A percentile compares a stretch with the other conserved stretches of the same genome.
Evolutionary conservation across 35 echinoderm and acorn worm genomes (phyloP).

Genomic region (Apostichopus californicus): DNA sequence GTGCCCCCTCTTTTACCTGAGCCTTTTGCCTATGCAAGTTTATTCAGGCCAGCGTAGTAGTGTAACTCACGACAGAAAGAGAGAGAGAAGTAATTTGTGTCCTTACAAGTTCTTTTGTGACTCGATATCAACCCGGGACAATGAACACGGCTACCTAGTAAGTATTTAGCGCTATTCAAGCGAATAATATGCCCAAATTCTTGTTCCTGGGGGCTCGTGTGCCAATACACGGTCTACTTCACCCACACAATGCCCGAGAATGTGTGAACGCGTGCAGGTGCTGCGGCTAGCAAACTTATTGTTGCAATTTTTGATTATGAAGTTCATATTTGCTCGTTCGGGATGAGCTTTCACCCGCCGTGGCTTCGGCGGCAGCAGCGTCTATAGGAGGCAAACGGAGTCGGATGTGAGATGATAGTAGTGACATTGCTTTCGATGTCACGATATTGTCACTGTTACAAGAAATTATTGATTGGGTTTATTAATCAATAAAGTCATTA

Average conservation of each 20-base stretch:
- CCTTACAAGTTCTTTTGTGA: slow-evolving; percentile 18
- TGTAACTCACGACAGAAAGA: neutral
- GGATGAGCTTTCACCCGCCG: slow-evolving; percentile 28
- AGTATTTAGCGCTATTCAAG: slow-evolving; percentile 43
- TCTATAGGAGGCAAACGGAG: slow-evolving; percentile 12
- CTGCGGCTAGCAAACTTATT: slow-evolving; percentile 37
- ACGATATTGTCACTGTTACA: slow-evolving; percentile 29
- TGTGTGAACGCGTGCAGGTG: slow-evolving; percentile 61
- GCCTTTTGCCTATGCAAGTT: slow-evolving; percentile 22
- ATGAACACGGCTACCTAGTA: neutral
- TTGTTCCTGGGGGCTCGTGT: slow-evolving; percentile 32
- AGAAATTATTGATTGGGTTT: slow-evolving; percentile 26
- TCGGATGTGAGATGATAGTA: neutral
- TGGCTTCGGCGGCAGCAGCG: neutral
- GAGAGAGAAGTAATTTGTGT: slow-evolving; percentile 11
- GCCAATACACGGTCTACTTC: slow-evolving; percentile 35
- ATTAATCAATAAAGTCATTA: slow-evolving; percentile 43
- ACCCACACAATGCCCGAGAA: slow-evolving; percentile 38
- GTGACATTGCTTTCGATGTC: slow-evolving; percentile 1
- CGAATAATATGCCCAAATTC: slow-evolving; percentile 53
- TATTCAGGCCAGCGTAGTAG: slow-evolving; percentile 25
- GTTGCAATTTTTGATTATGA: slow-evolving; percentile 53
- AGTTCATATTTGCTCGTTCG: neutral
- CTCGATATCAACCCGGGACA: slow-evolving; percentile 46
- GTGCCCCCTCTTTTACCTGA: slow-evolving; percentile 29